Evolutionary conservation across 2,113 vertebrate genomes (phyloP).

Genomic region (Platysteira castanea): DNA sequence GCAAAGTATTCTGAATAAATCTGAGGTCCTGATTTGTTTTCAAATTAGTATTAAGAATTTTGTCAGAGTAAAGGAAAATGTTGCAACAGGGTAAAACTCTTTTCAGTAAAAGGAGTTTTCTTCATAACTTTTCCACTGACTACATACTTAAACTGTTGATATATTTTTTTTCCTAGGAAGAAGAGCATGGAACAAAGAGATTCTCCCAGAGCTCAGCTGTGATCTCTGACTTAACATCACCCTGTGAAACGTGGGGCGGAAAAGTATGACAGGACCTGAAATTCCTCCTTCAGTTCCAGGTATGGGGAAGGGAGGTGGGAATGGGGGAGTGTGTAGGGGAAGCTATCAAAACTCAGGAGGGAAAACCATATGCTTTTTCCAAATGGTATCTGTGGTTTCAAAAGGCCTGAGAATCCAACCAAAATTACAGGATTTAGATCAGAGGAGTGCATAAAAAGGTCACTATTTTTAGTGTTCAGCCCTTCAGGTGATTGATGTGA

Average conservation of each 20-base stretch:
- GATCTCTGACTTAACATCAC: neutral
- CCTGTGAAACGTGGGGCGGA: neutral
- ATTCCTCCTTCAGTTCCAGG: neutral
- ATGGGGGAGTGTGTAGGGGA: neutral
- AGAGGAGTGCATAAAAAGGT: neutral
- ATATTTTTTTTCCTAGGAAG: neutral
- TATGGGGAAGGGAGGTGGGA: accelerated
- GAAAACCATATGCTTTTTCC: accelerated
- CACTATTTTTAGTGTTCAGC: neutral
- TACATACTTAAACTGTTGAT: neutral
- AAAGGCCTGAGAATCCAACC: neutral
- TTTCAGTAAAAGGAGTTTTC: neutral
- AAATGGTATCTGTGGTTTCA: neutral
- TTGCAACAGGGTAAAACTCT: neutral
- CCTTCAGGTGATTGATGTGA: neutral
- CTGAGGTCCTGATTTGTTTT: neutral
- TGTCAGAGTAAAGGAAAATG: neutral
- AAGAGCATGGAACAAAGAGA: neutral
- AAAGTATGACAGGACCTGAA: neutral
- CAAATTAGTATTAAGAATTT: neutral
- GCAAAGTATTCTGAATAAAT: neutral
- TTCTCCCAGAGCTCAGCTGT: neutral
- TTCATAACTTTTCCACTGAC: neutral
- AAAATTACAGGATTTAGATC: neutral
- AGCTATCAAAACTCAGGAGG: neutral